Base-by-base conservation (phyloP, 2,113 vertebrate genomes). In the Polypterus senegalus region DNA sequence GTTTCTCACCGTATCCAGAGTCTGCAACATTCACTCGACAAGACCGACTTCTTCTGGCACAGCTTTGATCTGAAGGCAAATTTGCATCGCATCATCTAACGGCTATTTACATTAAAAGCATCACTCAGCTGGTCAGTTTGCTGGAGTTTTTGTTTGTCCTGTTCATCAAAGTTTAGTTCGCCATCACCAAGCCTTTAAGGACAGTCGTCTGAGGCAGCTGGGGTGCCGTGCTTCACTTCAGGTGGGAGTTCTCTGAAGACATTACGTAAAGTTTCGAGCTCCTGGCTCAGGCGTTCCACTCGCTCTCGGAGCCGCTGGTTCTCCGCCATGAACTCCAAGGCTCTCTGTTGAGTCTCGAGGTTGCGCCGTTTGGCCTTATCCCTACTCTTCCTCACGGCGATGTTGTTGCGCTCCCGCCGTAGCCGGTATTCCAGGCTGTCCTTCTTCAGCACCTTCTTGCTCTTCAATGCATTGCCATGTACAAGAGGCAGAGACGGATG, bases 281-380 rank as follows among this genome's bases (percentile, higher is more conserved):
- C 92, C 70, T 91, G 88, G 46, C 82, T 85, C 58, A 93, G 86
- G 72, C 89, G 90, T 9, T 87, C 85, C 61, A 92, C 89, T 3
- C 89, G 83, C 57, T 73, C 73, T 71, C 89, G 88, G 59, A 94
- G 88, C 58, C 87, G 77, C 64, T 91, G 89, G 47, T 94, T 94
- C 60, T 94, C 91, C 0, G 89, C 86, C 78, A 91, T 87, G 69
- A 92, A 87, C 69, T 92, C 89, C 69, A 89, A 3, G 61, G 89
- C 90, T 62, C 86, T 87, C 72, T 92, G 90, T 75, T 93, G 90
- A 1, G 91, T 94, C 76, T 91, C 80, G 77, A 83, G 64, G 61
- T 91, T 88, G 63, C 91, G 81, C 11, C 90, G 73, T 60, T 92
- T 90, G 48, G 92, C 92, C 69, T 93, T 93, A 81, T 93, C 92